phyloP scores from a whole-genome alignment of 1,140 invertebrate species.

The Drosophila sulfurigaster region DNA sequence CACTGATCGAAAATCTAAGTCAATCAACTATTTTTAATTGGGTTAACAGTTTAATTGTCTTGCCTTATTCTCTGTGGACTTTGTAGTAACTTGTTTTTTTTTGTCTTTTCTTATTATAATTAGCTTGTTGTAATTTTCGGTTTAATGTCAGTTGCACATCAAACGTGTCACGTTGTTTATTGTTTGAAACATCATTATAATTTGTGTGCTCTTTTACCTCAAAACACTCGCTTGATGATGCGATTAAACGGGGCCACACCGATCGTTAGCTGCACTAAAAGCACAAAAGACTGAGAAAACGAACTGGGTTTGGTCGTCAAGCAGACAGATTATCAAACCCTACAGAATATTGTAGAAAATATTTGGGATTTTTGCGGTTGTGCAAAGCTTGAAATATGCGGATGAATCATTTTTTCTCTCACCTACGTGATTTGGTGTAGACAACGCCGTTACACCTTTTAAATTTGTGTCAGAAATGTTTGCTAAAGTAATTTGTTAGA shows the following conservation, averaged over 20 bases:
- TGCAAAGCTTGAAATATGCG: background rate
- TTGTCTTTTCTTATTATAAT: conserved; percentile 47
- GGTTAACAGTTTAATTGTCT: conserved; percentile 59
- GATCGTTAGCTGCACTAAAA: conserved; percentile 1
- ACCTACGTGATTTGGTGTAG: conserved; percentile 32
- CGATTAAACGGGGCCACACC: conserved; percentile 24
- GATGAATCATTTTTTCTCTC: conserved; percentile 42
- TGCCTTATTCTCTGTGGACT: conserved; percentile 24
- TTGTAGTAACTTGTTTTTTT: conserved; percentile 15
- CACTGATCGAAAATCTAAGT: conserved; percentile 13
- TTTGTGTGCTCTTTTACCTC: conserved; percentile 25
- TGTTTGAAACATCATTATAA: conserved; percentile 43
- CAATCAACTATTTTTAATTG: conserved; percentile 53
- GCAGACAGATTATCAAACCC: conserved; percentile 10
- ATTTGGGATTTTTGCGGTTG: conserved; percentile 6
- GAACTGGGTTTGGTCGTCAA: conserved; percentile 11
- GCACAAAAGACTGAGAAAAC: conserved; percentile 41
- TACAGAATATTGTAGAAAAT: conserved; percentile 3
- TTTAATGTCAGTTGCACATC: conserved; percentile 69
- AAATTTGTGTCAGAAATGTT: conserved; percentile 44
- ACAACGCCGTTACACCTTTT: conserved; percentile 39
- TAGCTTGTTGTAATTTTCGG: conserved; percentile 39
- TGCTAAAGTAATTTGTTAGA: conserved; percentile 34
- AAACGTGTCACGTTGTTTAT: conserved; percentile 45
- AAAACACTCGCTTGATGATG: conserved; percentile 13